A percentile compares a stretch with the other conserved stretches of the same genome.
Conservation (phyloP, 2,888 invertebrate genomes). For the Drosophila emarginata region DNA sequence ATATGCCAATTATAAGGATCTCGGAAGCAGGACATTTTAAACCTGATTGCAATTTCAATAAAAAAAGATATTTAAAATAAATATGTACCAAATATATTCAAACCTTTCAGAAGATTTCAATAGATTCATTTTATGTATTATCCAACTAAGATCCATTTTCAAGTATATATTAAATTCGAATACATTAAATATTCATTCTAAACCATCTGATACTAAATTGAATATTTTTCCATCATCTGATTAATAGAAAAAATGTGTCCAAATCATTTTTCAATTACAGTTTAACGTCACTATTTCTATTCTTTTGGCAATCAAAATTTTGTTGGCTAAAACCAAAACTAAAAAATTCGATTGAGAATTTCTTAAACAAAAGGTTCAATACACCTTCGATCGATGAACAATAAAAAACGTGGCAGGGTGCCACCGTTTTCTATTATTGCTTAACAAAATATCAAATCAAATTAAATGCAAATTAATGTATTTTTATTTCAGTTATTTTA, state of each 20-base stretch:
- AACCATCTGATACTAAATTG: not conserved
- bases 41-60: no score
- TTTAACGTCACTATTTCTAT: not conserved
- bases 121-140: no score
- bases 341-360: not conserved
- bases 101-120: no score
- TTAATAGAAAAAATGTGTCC: not conserved
- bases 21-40: not conserved
- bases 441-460: slow-evolving; percentile 18
- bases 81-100: no score
- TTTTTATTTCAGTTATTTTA: slow-evolving; percentile 14
- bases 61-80: no score
- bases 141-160: not conserved
- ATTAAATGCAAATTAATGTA: slow-evolving; percentile 29
- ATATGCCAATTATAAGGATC: not conserved
- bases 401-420: slow-evolving; percentile 66
- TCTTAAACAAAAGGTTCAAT: slow-evolving; percentile 27
- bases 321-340: not conserved
- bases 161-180: not conserved
- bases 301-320: not conserved
- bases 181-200: not conserved
- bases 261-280: not conserved
- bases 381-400: slow-evolving; percentile 42
- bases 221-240: not conserved
- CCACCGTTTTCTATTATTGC: slow-evolving; percentile 14